These are phyloP conservation scores for Porphyrio hochstetteri DNA, from an alignment of 2,113 vertebrate species.

Conservation along the genomic window DNA sequence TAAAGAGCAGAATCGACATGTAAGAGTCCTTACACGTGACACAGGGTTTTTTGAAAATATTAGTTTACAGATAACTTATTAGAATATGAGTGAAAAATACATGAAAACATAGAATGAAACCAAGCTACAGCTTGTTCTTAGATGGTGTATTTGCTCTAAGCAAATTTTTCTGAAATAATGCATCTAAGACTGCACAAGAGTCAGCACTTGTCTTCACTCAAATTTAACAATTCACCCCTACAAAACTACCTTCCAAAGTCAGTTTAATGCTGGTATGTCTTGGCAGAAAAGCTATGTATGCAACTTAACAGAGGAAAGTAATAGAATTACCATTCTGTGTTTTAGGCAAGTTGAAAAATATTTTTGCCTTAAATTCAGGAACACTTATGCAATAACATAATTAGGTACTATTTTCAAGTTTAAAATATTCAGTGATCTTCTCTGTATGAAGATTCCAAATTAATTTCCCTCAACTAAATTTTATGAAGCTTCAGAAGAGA, in stretches of 20 bases:
- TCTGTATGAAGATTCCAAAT: constrained; percentile 9
- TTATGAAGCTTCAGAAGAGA: constrained; percentile 24
- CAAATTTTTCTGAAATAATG: background rate
- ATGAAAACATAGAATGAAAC: background rate
- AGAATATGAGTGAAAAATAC: background rate
- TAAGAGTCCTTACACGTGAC: background rate
- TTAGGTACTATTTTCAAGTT: background rate
- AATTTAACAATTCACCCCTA: background rate
- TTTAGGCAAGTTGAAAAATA: background rate
- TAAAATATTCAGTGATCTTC: constrained; percentile 16
- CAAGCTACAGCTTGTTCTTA: background rate
- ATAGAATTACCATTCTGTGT: background rate
- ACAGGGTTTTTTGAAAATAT: background rate
- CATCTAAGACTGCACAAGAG: background rate
- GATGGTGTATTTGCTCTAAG: background rate
- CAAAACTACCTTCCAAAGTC: background rate
- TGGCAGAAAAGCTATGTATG: background rate
- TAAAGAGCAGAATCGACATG: background rate
- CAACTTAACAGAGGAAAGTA: background rate
- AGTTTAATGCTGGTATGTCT: background rate
- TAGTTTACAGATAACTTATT: background rate
- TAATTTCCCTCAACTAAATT: constrained; percentile 41
- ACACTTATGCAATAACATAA: background rate
- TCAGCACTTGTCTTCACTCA: background rate
- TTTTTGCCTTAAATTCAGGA: background rate